Evolutionary conservation across 2,113 vertebrate species (phyloP).

Genomic region (Meles meles): DNA sequence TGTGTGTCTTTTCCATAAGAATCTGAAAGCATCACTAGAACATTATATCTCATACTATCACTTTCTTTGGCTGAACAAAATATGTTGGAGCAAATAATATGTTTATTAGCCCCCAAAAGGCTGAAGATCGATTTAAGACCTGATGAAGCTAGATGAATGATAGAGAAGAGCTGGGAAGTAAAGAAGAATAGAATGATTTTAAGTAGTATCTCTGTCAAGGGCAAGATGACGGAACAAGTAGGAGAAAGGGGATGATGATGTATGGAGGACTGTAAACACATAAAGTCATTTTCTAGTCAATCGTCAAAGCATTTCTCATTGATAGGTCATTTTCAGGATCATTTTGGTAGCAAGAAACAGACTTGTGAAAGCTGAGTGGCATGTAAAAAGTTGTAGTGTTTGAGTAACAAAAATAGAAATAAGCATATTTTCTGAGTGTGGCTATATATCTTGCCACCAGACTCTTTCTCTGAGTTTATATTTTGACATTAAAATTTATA

Average conservation of each 20-base stretch:
- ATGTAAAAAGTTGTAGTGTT: not conserved
- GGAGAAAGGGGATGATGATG: not conserved
- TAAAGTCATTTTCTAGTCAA: conserved; percentile 12
- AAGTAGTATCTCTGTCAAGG: not conserved
- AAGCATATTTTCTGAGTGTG: conserved; percentile 3
- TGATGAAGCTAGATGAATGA: not conserved
- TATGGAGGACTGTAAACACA: not conserved
- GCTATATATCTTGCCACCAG: not conserved
- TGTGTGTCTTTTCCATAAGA: not conserved
- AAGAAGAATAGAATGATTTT: not conserved
- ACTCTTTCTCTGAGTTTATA: conserved; percentile 4
- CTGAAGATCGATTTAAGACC: not conserved
- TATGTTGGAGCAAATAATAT: not conserved
- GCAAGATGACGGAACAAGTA: not conserved
- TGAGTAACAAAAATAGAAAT: conserved; percentile 23
- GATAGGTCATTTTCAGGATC: not conserved
- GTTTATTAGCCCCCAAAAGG: not conserved
- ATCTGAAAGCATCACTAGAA: not conserved
- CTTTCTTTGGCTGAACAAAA: not conserved
- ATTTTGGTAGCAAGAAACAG: not conserved
- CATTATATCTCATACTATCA: not conserved
- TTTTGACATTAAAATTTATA: conserved; percentile 3
- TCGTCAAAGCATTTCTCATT: not conserved
- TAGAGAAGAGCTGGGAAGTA: not conserved
- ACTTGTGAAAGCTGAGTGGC: not conserved